Base-by-base conservation (phyloP, 2,888 invertebrate species). In the Brachylomia viminalis region DNA sequence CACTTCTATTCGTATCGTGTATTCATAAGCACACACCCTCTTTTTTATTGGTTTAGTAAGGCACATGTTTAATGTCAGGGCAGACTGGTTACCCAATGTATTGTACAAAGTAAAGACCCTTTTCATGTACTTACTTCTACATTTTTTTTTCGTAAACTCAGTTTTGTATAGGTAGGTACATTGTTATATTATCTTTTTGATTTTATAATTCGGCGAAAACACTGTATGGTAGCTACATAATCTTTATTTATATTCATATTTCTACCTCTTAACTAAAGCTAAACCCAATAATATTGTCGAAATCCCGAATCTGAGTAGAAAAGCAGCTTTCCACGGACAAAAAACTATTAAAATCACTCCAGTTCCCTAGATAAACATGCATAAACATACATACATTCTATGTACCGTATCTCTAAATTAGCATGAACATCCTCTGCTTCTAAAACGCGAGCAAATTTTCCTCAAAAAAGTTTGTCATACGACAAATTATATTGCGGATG, bases 381-480 rank as follows among this genome's bases (percentile, higher is more conserved):
- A 77, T 64, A 73, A 77, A 74, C 80, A 77, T 75, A 85, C 80
- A 67, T 73, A 84, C 62, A 77, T 38, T 38, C 30, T 77, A 33
- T 45, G 38, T 73, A 65, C 59, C 38, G 75, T 75, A 83, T 77
- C 79, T 82, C 76, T 42, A 59, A 80, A 86, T 86, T 86, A 76
- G 54, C 86, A 86, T 86, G 87, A 83, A 85, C 86, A 79, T 85
- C 58, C 74, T 52, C 66, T 72, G 56, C 69, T 66, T 75, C 66
- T 68, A 75, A 67, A 80, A 84, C 78, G 62, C 76, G 75, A 69
- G 79, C 70, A 79, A 79, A 87, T 87, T 87, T 87, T 80, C 78
- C 84, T 68, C 71, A 69, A 79, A 87, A 86, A 87, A 87, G 72
- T 87, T 87, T 69, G 76, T 82, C 80, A 78, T 81, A 81, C 66